A percentile compares a stretch with the other conserved stretches of the same genome.
Evolutionary conservation across 2,888 invertebrate genomes (phyloP).

Genomic region (Merodon equestris): DNA sequence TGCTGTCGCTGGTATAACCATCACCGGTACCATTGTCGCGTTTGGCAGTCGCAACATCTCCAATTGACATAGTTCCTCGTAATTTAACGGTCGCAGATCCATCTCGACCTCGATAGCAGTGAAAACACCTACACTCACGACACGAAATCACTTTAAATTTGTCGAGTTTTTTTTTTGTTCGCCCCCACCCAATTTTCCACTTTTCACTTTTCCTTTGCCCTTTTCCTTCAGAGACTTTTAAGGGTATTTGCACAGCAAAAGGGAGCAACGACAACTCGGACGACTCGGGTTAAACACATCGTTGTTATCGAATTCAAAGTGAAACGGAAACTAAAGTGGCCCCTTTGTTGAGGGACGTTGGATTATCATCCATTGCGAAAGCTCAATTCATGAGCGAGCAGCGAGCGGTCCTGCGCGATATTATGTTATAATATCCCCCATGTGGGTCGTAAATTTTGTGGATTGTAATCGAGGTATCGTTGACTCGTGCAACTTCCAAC

Average conservation of each 20-base stretch:
- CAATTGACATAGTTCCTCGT: constrained; percentile 78
- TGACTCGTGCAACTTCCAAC: constrained; percentile 45
- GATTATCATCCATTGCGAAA: constrained; percentile 25
- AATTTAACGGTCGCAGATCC: constrained; percentile 77
- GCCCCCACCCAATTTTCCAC: constrained; percentile 40
- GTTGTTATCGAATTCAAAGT: constrained; percentile 60
- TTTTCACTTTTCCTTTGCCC: no score
- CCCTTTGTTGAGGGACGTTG: constrained; percentile 25
- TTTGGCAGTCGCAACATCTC: constrained; percentile 73
- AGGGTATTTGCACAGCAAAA: constrained; percentile 52
- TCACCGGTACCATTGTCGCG: constrained; percentile 76
- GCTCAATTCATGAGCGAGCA: constrained; percentile 52
- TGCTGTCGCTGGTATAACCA: constrained; percentile 77
- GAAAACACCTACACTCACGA: constrained; percentile 4
- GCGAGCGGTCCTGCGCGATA: constrained; percentile 38
- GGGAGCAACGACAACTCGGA: constrained; percentile 46
- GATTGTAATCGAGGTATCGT: constrained; percentile 5
- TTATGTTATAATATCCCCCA: not conserved
- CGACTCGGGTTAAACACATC: constrained; percentile 38
- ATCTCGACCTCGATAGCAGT: constrained; percentile 63
- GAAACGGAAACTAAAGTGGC: constrained; percentile 59
- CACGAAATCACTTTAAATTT: constrained; percentile 12
- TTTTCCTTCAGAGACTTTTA: constrained; percentile 32
- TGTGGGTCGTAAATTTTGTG: constrained; percentile 48
- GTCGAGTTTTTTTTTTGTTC: constrained; percentile 10